A percentile compares a stretch with the other conserved stretches of the same genome.
phyloP scores from a whole-genome alignment of 1,140 invertebrate genomes.

The Drosophila arizonae region DNA sequence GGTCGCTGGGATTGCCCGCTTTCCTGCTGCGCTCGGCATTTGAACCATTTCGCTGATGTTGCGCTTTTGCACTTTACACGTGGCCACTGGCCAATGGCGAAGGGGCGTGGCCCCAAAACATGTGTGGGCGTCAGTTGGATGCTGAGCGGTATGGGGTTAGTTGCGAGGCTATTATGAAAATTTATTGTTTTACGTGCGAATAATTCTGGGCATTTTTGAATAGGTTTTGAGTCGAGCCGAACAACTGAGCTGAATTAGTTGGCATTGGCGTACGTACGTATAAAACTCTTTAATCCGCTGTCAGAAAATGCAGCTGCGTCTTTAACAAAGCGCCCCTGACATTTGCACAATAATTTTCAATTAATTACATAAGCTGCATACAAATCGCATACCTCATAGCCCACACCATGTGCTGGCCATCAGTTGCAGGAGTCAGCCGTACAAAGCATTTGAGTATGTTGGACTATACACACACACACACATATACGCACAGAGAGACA shows the following conservation, averaged over 20 bases:
- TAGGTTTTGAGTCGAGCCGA: slow-evolving; percentile 4
- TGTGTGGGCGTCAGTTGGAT: slow-evolving; percentile 10
- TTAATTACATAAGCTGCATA: slow-evolving; percentile 42
- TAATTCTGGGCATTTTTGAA: slow-evolving; percentile 56
- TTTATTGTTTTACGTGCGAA: slow-evolving; percentile 74
- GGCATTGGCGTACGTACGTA: not conserved
- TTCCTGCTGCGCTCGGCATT: slow-evolving; percentile 17
- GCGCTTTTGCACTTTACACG: slow-evolving; percentile 70
- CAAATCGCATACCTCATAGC: slow-evolving; percentile 2
- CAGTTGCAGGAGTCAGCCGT: slow-evolving; percentile 19
- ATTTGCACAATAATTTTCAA: slow-evolving; percentile 43
- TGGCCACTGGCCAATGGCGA: slow-evolving; percentile 40
- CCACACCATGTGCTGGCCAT: slow-evolving; percentile 6
- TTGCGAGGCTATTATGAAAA: slow-evolving; percentile 63
- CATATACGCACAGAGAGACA: not conserved
- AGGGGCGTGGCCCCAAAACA: slow-evolving; percentile 16
- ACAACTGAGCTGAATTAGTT: slow-evolving; percentile 13
- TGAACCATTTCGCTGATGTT: slow-evolving; percentile 64
- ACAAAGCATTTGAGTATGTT: slow-evolving; percentile 29
- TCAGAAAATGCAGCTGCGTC: slow-evolving; percentile 9
- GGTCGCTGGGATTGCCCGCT: slow-evolving; percentile 7
- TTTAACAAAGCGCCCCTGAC: slow-evolving; percentile 37
- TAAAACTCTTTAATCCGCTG: slow-evolving; percentile 3
- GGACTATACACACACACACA: slow-evolving; percentile 1
- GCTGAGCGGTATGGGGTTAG: slow-evolving; percentile 4